Evolutionary conservation across 2,113 vertebrate species (phyloP), one percentile per base, ranked within the genome.

Genomic region (Myotis brandtii): DNA sequence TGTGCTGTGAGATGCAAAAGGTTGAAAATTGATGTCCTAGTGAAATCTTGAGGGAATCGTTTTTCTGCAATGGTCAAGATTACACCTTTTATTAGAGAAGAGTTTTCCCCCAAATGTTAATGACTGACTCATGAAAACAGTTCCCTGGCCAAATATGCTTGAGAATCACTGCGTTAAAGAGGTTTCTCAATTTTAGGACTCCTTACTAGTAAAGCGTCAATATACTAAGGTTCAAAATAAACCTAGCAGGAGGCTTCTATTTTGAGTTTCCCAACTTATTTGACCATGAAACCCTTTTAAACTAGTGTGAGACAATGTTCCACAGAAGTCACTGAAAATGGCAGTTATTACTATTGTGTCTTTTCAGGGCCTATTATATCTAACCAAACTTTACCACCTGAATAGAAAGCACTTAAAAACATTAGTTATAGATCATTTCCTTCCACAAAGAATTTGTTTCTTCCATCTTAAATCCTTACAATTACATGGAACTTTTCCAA

Each of bases 191-290:
- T 70, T 67, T 81, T 7, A 66, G 79, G 32, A 54, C 23, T 87
- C 50, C 50, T 79, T 54, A 46, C 46, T 46, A 46, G 46, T 46
- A 34, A 87, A 56, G 20, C 1, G 1, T 80, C 76, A 27, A 17
- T 67, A 62, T 11, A 90, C 34, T 52, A 82, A 86, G 10, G 16
- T 77, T 20, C 6, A 83, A 96, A 89, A 76, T 40, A 9, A 93
- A 52, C 37, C 46, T 86, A 89, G 32, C 54, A 83, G 56, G 37
- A 86, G 32, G 4, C 3, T 77, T 82, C 59, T 77, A 59, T 50
- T 86, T 95, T 77, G 72, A 73, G 54, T 93, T 94, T 85, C 73
- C 30, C 30, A 70, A 67, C 16, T 91, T 88, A 91, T 46, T 77
- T 93, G 52, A 34, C 25, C 54, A 30, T 6, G 14, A 94, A 93